Base-by-base conservation (phyloP, 2,888 invertebrate species). In the Epirrhoe tristata region DNA sequence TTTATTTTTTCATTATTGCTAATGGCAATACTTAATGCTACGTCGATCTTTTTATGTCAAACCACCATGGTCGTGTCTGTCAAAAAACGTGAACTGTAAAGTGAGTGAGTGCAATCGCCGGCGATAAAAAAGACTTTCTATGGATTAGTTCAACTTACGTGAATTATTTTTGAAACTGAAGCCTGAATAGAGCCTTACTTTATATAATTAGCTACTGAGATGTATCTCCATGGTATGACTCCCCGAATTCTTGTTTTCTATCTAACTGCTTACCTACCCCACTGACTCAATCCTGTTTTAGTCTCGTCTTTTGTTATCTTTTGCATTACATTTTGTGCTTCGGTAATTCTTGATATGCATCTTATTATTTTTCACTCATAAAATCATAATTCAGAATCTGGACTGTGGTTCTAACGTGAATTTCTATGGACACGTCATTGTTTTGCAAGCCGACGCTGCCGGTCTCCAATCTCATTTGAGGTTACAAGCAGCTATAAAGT, bases 31-130 rank as follows among this genome's bases (percentile, higher is more conserved):
- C 46, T 55, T 4, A 17, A 55, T 48, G 52, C 88, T 81, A 90
- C 90, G 91, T 91, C 84, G 88, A 83, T 82, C 73, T 74, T 80
- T 86, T 82, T 79, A 77, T 84, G 88, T 89, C 89, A 87, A 85
- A 57, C 8, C 0, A 8, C 17, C 12, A n/a, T 0, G n/a, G n/a
- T n/a, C n/a, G n/a, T n/a, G n/a, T n/a, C n/a, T 78, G 71, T 70
- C 32, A 58, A 56, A 16, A 48, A 16, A 16, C 14, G 48, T 16
- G 16, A 46, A n/a, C n/a, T 3, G 14, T 48, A 7, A 14, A n/a
- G 16, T 48, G 39, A 24, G 12, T 31, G 31, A 43, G 54, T 43
- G 48, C 31, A 50, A 24, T 48, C 31, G 36, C 69, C 73, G 71
- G 69, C 51, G 53, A 48, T 48, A 48, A 6, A 48, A 43, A 43